Evolutionary conservation across 2,888 invertebrate species (phyloP), one percentile per base, ranked within the genome.

Genomic region (Erebia ligea): DNA sequence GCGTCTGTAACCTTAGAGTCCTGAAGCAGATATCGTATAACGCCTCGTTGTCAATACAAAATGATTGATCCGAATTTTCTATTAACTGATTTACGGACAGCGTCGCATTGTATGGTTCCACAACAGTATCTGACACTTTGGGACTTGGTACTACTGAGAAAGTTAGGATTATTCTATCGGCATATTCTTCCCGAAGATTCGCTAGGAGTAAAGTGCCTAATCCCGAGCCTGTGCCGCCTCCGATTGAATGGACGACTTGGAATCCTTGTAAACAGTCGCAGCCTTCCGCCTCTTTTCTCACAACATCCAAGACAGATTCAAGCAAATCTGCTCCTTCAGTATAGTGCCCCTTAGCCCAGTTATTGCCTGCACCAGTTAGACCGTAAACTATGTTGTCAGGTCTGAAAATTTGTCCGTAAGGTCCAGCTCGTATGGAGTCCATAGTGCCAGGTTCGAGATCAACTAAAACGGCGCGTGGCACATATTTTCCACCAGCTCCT

Each of bases 201-300:
- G 96, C 96, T 78, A 98, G 96, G 21, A 98, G 91, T 5, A 98
- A 93, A 0, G 98, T 92, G 21, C 93, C 93, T 34, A 94, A 81
- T 1, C 93, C 93, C 0, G 93, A 88, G 8, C 93, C 93, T n/a
- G 93, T 93, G 63, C 93, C 93, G 34, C 93, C 93, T 13, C 93
- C 93, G 8, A 93, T 84, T 0, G 98, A 98, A 82, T 97, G 97
- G 3, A 97, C 95, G 77, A 97, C 86, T 84, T 97, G 97, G 86
- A 97, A 97, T 61, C 98, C 98, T 94, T 97, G 97, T 45, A 97
- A 94, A 79, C 98, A 98, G 86, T 99, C 99, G 89, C 98, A 96
- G 88, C 97, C 95, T 90, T 98, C 98, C 64, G 96, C 97, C 88
- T 97, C 97, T 84, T 97, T 96, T 70, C 97, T 94, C 40, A 97